A percentile compares a stretch with the other conserved stretches of the same genome.
These are phyloP conservation scores for Lochmaea crataegi DNA, from an alignment of 2,888 invertebrate species.

Conservation along the genomic window DNA sequence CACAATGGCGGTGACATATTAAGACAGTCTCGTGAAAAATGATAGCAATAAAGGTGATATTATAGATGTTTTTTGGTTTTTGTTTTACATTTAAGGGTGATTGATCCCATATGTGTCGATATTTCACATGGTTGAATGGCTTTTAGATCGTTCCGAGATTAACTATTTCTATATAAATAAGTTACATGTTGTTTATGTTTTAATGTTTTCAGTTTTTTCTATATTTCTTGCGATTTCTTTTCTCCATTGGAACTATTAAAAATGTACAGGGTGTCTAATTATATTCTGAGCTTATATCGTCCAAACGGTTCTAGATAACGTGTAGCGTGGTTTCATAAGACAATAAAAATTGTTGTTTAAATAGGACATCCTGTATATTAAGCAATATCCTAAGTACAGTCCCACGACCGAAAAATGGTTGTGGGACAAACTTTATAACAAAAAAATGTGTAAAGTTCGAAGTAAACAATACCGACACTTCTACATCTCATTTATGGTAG, in stretches of 20 bases:
- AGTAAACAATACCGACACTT: too few relatives aligned
- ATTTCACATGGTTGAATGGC: conserved; percentile 29
- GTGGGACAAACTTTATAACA: too few relatives aligned
- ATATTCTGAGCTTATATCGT: too few relatives aligned
- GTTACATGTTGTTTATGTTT: neutral
- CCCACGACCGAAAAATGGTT: too few relatives aligned
- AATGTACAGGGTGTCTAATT: neutral
- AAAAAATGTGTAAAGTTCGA: too few relatives aligned
- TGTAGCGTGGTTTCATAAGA: too few relatives aligned
- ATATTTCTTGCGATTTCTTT: neutral
- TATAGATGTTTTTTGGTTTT: conserved; percentile 20
- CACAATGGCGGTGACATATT: conserved; percentile 35
- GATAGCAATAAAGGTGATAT: conserved; percentile 33
- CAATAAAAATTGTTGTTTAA: too few relatives aligned
- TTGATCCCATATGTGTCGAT: conserved; percentile 31
- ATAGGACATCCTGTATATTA: too few relatives aligned
- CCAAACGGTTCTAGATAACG: too few relatives aligned
- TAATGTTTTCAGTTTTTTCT: neutral
- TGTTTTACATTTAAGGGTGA: conserved; percentile 30
- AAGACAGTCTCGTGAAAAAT: conserved; percentile 40
- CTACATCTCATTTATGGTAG: too few relatives aligned
- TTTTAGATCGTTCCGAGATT: conserved; percentile 16
- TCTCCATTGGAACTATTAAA: neutral
- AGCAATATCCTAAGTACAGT: too few relatives aligned
- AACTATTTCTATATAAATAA: neutral